phyloP scores from a whole-genome alignment of 2,797 vertebrate species.

The Channallabes apus region DNA sequence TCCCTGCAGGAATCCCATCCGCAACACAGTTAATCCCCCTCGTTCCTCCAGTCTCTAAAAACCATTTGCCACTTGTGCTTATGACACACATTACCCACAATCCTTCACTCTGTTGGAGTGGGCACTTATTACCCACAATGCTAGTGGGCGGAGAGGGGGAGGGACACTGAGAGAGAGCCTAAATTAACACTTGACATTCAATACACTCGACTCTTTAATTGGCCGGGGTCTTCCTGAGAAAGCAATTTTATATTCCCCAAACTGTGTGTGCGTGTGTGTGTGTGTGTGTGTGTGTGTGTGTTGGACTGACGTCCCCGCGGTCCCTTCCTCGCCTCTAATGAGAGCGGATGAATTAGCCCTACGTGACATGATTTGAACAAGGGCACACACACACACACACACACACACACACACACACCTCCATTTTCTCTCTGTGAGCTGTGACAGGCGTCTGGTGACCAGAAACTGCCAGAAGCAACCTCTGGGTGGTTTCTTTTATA shows the following conservation, averaged over 20 bases:
- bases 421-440: constrained; percentile 64
- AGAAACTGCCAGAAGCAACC: constrained; percentile 77
- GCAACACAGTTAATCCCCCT: constrained; percentile 73
- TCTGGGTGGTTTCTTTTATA: constrained; percentile 69
- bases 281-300: constrained; percentile 40
- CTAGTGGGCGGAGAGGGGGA: constrained; percentile 81
- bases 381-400: constrained; percentile 59
- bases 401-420: constrained; percentile 54
- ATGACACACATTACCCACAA: constrained; percentile 92
- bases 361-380: constrained; percentile 97
- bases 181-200: constrained; percentile 99
- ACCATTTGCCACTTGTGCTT: constrained; percentile 86
- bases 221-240: constrained; percentile 99
- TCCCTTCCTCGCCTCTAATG: constrained; percentile 95
- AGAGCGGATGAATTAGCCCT: constrained; percentile 98
- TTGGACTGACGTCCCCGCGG: constrained; percentile 57
- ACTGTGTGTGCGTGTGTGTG: constrained; percentile 61
- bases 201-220: constrained; percentile 99
- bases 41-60: constrained; percentile 58
- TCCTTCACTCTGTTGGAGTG: constrained; percentile 77
- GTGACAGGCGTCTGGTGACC: constrained; percentile 88
- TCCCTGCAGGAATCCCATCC: constrained; percentile 63
- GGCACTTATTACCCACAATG: constrained; percentile 19
- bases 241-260: constrained; percentile 99
- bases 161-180: constrained; percentile 88